phyloP scores from a whole-genome alignment of 2,888 invertebrate genomes.

The Ernsta delagoae region DNA sequence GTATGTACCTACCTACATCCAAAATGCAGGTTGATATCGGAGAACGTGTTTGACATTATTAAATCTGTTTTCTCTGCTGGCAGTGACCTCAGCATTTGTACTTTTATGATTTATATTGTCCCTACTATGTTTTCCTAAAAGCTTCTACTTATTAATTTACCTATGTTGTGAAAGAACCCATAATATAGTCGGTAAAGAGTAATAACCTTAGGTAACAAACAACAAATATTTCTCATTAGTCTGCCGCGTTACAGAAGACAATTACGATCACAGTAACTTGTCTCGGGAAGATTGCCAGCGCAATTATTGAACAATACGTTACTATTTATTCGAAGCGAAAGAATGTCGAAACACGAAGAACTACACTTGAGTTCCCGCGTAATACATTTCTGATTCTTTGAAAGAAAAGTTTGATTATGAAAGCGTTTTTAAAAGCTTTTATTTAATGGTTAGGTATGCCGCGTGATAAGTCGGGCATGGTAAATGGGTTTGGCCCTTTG shows the following conservation, averaged over 20 bases:
- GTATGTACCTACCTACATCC: too few species aligned
- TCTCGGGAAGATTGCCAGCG: slow-evolving; percentile 19
- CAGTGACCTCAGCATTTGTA: too few species aligned
- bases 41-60: too few species aligned
- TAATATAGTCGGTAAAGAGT: neutral
- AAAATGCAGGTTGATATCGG: too few species aligned
- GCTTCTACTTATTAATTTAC: neutral
- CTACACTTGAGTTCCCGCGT: neutral
- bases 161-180: too few species aligned
- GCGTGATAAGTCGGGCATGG: slow-evolving; percentile 12
- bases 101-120: too few species aligned
- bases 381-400: neutral
- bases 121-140: neutral
- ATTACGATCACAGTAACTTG: slow-evolving; percentile 21
- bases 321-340: slow-evolving; percentile 16
- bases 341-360: slow-evolving; percentile 4
- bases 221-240: slow-evolving; percentile 16
- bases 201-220: slow-evolving; percentile 8
- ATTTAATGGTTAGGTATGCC: slow-evolving; percentile 21
- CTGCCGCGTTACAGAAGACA: slow-evolving; percentile 18
- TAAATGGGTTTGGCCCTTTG: slow-evolving; percentile 47
- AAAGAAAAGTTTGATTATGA: slow-evolving; percentile 18
- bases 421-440: slow-evolving; percentile 5
- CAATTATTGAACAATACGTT: slow-evolving; percentile 16
- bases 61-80: too few species aligned